Percentiles rank a stretch among this genome's conserved stretches.
These are phyloP conservation scores for Loris lydekkerianus DNA, from an alignment of 2,797 vertebrate genomes.

Conservation along the genomic window DNA sequence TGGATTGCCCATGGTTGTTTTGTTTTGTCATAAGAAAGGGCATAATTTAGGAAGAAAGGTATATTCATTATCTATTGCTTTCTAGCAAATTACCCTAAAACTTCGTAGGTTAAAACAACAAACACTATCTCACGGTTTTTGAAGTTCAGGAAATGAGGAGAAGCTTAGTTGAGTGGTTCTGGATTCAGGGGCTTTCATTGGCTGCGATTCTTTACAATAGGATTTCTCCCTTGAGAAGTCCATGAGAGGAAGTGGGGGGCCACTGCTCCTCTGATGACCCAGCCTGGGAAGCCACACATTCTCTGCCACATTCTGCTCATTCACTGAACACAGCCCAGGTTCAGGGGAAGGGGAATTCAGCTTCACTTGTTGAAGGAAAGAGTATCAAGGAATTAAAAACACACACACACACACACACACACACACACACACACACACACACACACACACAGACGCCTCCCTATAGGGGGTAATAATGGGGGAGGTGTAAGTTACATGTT, in stretches of 20 bases:
- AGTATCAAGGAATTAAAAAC: neutral
- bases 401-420: no score
- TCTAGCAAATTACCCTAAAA: neutral
- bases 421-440: no score
- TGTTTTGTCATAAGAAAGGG: conserved; percentile 28
- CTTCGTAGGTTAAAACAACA: neutral
- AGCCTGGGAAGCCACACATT: neutral
- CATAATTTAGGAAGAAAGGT: conserved; percentile 31
- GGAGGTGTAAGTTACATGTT: neutral
- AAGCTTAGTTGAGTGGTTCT: neutral
- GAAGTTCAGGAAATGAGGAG: neutral
- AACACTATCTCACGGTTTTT: neutral
- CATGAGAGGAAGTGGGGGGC: neutral
- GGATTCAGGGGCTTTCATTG: neutral
- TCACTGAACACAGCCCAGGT: neutral
- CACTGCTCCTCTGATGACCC: neutral
- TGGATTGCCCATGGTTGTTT: neutral
- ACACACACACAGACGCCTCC: neutral
- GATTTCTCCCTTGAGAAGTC: neutral
- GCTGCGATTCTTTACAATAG: neutral
- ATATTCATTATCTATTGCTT: neutral
- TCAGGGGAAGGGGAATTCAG: neutral
- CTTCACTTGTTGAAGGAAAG: conserved; percentile 3
- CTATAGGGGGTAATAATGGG: neutral
- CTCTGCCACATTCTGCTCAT: neutral